phyloP scores from a whole-genome alignment of 2,797 vertebrate genomes.

The Sandelia bainsii region DNA sequence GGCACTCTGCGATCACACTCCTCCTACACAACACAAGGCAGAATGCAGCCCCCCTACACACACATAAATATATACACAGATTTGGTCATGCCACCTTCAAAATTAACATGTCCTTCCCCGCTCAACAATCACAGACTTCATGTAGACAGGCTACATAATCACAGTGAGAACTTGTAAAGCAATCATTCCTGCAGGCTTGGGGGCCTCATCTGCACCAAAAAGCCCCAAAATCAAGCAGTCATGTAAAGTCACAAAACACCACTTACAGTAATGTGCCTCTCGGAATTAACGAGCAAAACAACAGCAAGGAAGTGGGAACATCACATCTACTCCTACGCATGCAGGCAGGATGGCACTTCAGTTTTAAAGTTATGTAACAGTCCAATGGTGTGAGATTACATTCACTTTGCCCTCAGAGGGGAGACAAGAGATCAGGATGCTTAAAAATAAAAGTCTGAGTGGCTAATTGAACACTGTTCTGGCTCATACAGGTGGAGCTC shows the following conservation, averaged over 20 bases:
- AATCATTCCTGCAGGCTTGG: slow-evolving; percentile 17
- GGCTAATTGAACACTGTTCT: slow-evolving; percentile 44
- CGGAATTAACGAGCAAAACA: slow-evolving; percentile 72
- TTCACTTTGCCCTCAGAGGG: slow-evolving; percentile 62
- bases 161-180: slow-evolving; percentile 19
- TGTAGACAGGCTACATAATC: slow-evolving; percentile 48
- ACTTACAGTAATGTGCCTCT: slow-evolving; percentile 64
- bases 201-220: slow-evolving; percentile 23
- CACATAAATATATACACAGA: slow-evolving; percentile 44
- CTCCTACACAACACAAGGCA: slow-evolving; percentile 76
- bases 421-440: slow-evolving; percentile 47
- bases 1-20: slow-evolving; percentile 72
- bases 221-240: slow-evolving; percentile 28
- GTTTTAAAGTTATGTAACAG: slow-evolving; percentile 78
- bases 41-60: slow-evolving; percentile 41
- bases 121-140: slow-evolving; percentile 51
- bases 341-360: slow-evolving; percentile 76
- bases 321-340: slow-evolving; percentile 75
- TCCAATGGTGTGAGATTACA: slow-evolving; percentile 70
- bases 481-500: slow-evolving; percentile 12
- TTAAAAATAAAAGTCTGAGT: slow-evolving; percentile 54
- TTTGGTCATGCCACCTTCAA: slow-evolving; percentile 49
- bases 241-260: slow-evolving; percentile 50
- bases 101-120: slow-evolving; percentile 49
- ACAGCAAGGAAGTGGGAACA: slow-evolving; percentile 78